Evolutionary conservation across 2,113 vertebrate species (phyloP).

Genomic region (Myiagra hebetior): DNA sequence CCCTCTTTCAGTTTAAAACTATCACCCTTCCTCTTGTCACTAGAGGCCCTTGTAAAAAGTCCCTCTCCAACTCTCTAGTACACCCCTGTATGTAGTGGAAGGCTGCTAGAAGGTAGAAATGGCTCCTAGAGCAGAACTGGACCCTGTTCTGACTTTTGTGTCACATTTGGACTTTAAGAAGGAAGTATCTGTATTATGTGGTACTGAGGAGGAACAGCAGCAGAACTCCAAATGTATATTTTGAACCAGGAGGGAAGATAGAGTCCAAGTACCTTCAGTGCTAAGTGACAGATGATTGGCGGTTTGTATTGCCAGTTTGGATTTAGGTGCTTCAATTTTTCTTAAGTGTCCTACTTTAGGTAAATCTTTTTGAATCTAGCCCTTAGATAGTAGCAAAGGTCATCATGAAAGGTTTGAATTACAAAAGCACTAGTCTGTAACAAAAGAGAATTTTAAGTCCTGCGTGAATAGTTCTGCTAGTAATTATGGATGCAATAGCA

Average conservation of each 20-base stretch:
- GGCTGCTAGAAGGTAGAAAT: not conserved
- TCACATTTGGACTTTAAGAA: not conserved
- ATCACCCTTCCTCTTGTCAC: not conserved
- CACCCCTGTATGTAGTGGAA: not conserved
- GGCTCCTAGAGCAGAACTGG: not conserved
- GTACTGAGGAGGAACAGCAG: not conserved
- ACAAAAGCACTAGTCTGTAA: not conserved
- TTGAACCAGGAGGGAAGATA: not conserved
- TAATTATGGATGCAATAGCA: not conserved
- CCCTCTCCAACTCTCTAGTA: not conserved
- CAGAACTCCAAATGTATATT: not conserved
- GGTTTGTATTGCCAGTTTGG: not conserved
- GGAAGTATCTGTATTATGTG: not conserved
- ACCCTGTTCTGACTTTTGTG: not conserved
- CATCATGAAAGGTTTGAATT: not conserved
- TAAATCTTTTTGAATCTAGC: not conserved
- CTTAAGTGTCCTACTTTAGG: not conserved
- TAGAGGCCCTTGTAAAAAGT: not conserved
- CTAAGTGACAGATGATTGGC: not conserved
- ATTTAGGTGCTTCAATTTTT: not conserved
- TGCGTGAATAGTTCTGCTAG: not conserved
- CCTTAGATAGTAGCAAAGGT: not conserved
- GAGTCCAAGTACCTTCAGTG: not conserved
- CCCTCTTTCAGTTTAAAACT: not conserved
- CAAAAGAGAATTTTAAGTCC: not conserved